Conservation (phyloP, 2,888 invertebrate genomes). For the Rhagonycha fulva region DNA sequence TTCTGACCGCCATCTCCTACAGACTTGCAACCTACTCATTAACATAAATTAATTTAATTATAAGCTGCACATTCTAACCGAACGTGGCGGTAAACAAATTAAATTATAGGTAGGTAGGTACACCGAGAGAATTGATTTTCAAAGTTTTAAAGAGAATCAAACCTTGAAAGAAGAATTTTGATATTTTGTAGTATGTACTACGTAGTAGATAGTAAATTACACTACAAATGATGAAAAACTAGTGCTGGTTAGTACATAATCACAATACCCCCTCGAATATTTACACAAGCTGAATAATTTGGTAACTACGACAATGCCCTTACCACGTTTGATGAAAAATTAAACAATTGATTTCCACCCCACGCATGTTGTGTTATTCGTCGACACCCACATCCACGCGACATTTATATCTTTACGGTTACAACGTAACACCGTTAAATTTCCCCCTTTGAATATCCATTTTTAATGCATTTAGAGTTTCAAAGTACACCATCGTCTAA, state of each 20-base stretch:
- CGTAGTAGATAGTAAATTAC: neutral
- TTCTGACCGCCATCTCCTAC: neutral
- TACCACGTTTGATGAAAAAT: neutral
- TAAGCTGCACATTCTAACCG: neutral
- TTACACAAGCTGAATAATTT: neutral
- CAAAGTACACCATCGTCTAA: neutral
- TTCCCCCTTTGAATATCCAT: neutral
- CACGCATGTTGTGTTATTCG: conserved; percentile 8
- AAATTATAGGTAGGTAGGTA: neutral
- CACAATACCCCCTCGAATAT: neutral
- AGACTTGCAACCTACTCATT: neutral
- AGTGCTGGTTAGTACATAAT: neutral
- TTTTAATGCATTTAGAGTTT: neutral
- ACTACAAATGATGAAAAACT: neutral
- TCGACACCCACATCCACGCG: conserved; percentile 5
- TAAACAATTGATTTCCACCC: conserved; percentile 10
- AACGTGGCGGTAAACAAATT: neutral
- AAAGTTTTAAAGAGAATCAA: neutral
- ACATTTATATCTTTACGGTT: conserved; percentile 3
- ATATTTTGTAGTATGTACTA: neutral
- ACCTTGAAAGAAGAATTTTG: neutral
- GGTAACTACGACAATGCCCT: neutral
- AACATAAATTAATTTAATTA: neutral
- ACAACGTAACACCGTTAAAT: neutral
- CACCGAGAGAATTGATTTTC: neutral